Base-by-base conservation (phyloP, 2,888 invertebrate genomes). In the Embidobia sp. region DNA sequence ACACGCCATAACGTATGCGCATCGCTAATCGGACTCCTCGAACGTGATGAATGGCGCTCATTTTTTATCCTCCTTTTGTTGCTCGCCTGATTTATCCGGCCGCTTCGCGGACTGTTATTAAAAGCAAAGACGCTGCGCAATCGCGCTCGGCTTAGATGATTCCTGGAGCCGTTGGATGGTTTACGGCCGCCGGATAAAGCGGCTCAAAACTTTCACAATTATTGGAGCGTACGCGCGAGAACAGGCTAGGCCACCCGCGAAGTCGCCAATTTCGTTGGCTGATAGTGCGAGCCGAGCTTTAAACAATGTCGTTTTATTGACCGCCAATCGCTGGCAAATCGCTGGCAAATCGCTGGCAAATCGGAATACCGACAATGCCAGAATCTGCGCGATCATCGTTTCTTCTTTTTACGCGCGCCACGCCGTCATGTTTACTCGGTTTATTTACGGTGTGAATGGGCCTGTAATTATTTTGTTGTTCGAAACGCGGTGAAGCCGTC, bases 191-290 rank as follows among this genome's bases (percentile, higher is more conserved):
- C 40, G 57, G 57, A 57, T 57, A 57, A 57, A 70, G 29, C 61
- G 46, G 15, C 29, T 63, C 27, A 55, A 70, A 72, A 72, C 72
- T 72, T 72, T 72, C 63, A 63, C 72, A 63, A 72, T 72, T 72
- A 72, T 44, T 55, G 44, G 72, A 63, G 61, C 72, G 51, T 72
- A 46, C 53, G 72, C 63, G 55, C 35, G 44, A 18, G 33, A 72
- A 55, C 72, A 48, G 31, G 53, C 55, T 51, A 29, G 27, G 16
- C 18, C 33, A 48, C 61, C 48, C 27, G 46, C 18, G 26, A 33
- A 48, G 66, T 53, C 27, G 44, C 66, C 53, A 66, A 53, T 66
- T 66, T 26, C 8, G 19, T 10, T 29, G 26, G 3, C 15, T 7
- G 35, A 26, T 16, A 15, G 61, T 48, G 61, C 44, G 48, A n/a